Evolutionary conservation across 2,797 vertebrate species (phyloP).

Genomic region (Crenichthys baileyi): DNA sequence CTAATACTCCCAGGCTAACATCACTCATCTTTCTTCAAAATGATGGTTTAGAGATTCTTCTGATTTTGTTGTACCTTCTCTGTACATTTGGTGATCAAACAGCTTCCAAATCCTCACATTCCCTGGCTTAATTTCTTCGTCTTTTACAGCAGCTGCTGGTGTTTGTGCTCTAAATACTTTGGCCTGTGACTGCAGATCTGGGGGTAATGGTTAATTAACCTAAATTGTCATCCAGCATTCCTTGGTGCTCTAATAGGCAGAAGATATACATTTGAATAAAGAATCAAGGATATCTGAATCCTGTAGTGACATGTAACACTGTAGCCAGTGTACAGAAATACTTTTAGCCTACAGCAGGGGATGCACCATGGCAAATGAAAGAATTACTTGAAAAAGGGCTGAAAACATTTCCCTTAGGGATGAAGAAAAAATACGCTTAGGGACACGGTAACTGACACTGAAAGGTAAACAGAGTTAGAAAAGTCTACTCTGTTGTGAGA

Average conservation of each 20-base stretch:
- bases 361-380: not conserved
- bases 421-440: not conserved
- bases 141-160: slow-evolving; percentile 26
- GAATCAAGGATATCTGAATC: slow-evolving; percentile 8
- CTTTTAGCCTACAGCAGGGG: not conserved
- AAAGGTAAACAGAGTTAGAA: slow-evolving; percentile 14
- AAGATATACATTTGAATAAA: slow-evolving; percentile 19
- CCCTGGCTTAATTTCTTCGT: slow-evolving; percentile 27
- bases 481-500: slow-evolving; percentile 21
- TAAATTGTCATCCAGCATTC: slow-evolving; percentile 29
- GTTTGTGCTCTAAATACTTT: slow-evolving; percentile 27
- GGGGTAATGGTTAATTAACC: slow-evolving; percentile 24
- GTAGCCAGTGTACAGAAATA: not conserved
- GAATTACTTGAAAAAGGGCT: not conserved
- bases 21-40: not conserved
- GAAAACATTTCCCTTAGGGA: not conserved
- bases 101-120: slow-evolving; percentile 23
- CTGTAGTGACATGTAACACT: slow-evolving; percentile 2
- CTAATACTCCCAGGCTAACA: not conserved
- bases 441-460: slow-evolving; percentile 1
- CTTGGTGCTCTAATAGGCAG: slow-evolving; percentile 24
- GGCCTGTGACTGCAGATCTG: slow-evolving; percentile 27
- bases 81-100: not conserved
- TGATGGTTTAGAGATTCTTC: not conserved
- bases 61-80: not conserved